Conservation (phyloP, 2,113 vertebrate species). For the Albula glossodonta region DNA sequence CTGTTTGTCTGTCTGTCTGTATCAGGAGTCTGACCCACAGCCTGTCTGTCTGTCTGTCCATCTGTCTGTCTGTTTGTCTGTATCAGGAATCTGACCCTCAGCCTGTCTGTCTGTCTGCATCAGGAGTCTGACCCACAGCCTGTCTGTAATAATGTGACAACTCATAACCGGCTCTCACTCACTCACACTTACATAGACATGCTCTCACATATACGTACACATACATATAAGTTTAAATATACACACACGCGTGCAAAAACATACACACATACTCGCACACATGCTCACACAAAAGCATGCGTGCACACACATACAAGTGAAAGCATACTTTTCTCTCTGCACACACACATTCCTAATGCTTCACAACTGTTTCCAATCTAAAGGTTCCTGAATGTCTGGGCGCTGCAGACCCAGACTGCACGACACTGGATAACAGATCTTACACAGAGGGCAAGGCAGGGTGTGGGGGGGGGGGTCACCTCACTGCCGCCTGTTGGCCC, state of each 20-base stretch:
- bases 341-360: constrained; percentile 70
- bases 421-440: constrained; percentile 64
- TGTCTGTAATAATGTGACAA: not conserved
- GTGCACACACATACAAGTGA: constrained; percentile 16
- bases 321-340: not conserved
- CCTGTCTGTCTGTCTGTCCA: no score
- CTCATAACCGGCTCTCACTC: not conserved
- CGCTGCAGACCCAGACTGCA: constrained; percentile 66
- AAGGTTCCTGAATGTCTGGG: constrained; percentile 75
- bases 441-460: constrained; percentile 57
- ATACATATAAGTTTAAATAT: not conserved
- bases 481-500: no score
- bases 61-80: no score
- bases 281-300: not conserved
- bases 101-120: no score
- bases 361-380: constrained; percentile 77
- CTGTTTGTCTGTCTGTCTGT: no score
- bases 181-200: not conserved
- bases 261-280: constrained; percentile 37
- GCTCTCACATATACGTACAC: not conserved
- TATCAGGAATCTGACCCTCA: no score
- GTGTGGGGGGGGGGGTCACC: constrained; percentile 31
- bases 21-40: no score
- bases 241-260: constrained; percentile 21
- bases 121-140: not conserved